Conservation (phyloP, 1,140 invertebrate genomes). For the Lepidurus apus region DNA sequence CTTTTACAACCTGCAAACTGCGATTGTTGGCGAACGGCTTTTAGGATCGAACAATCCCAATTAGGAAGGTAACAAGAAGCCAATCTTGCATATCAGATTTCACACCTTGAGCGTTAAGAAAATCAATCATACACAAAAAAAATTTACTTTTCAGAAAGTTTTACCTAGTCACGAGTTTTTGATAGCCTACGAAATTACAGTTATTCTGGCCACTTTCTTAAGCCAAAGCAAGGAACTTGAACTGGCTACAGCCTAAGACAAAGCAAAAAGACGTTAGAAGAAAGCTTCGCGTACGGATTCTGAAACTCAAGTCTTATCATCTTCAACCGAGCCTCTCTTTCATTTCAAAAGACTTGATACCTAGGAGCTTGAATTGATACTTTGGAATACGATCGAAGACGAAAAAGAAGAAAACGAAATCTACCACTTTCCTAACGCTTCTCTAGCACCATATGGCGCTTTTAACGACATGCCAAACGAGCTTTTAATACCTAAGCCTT, state of each 20-base stretch:
- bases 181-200: too few species aligned
- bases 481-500: neutral
- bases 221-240: neutral
- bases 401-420: neutral
- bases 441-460: neutral
- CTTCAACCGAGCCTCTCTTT: slow-evolving; percentile 8
- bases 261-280: neutral
- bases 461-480: neutral
- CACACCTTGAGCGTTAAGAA: neutral
- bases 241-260: neutral
- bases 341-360: slow-evolving; percentile 1
- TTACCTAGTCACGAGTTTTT: too few species aligned
- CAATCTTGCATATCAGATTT: neutral
- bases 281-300: neutral
- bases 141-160: neutral
- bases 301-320: neutral
- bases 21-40: too few species aligned
- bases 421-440: neutral
- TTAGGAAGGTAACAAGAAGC: neutral
- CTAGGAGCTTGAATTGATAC: neutral
- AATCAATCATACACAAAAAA: neutral
- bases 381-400: neutral
- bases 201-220: neutral
- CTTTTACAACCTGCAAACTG: too few species aligned
- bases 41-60: too few species aligned